These are phyloP conservation scores for Helogale parvula DNA, from an alignment of 2,113 vertebrate species.

Conservation along the genomic window DNA sequence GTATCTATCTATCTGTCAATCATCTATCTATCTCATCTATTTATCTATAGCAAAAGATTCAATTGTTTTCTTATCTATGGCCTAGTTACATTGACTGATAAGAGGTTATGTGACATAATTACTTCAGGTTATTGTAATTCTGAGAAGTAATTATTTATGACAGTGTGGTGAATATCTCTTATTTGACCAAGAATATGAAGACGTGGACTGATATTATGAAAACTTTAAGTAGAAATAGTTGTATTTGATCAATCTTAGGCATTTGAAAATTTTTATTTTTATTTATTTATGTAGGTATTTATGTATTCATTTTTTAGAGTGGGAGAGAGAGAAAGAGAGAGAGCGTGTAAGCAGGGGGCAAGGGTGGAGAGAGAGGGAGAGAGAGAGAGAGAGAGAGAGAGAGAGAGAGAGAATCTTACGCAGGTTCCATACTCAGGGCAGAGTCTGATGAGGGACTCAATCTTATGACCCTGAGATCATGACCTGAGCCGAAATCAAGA, in stretches of 20 bases:
- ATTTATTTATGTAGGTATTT: neutral
- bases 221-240: slow-evolving; percentile 24
- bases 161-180: neutral
- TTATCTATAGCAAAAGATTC: neutral
- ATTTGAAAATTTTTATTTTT: neutral
- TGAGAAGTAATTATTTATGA: slow-evolving; percentile 12
- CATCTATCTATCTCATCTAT: neutral
- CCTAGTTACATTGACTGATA: slow-evolving; percentile 12
- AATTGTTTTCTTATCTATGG: neutral
- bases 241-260: neutral
- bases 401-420: neutral
- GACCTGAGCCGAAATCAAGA: neutral
- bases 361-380: neutral
- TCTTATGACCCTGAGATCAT: neutral
- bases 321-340: neutral
- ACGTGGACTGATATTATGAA: neutral
- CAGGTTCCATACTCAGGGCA: neutral
- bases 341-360: neutral
- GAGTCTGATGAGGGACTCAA: neutral
- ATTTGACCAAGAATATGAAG: neutral
- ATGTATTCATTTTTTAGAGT: neutral
- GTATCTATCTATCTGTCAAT: neutral
- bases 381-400: neutral
- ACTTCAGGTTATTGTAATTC: slow-evolving; percentile 19
- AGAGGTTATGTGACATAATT: neutral